Base-by-base conservation (phyloP, 1,140 invertebrate species). In the Muscidifurax raptorellus region DNA sequence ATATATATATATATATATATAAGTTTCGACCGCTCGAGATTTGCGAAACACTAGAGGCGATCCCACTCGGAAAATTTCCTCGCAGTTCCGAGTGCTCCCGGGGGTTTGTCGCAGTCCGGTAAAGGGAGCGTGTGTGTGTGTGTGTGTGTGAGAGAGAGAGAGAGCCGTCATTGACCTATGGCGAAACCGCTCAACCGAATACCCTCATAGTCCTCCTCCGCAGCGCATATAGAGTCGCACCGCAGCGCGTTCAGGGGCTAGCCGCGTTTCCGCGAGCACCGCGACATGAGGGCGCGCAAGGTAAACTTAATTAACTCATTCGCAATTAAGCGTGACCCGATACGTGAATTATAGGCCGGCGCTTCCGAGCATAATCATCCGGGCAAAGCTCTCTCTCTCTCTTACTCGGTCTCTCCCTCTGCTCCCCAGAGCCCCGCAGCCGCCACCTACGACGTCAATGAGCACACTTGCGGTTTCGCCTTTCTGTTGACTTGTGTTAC, bases 281-380 rank as follows among this genome's bases (percentile, higher is more conserved):
- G 76, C 36, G 80, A 83, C 81, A 88, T 83, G 80, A 77, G 84
- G 85, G 84, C 83, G 80, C 84, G 71, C 52, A 87, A 87, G 80
- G 86, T 85, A 88, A 88, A 88, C 88, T 88, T 86, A 88, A 88
- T 89, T 88, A 89, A 88, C 86, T 88, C 86, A 88, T 88, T 88
- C 82, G 84, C 86, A 88, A 88, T 89, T 88, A 88, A 88, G 83
- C 78, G 80, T 82, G 79, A 87, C 79, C 86, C 78, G 85, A 87
- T 88, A 86, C 85, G 86, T 81, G 85, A 89, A 88, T 89, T 88
- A 87, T 88, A 87, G 86, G 78, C 82, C 36, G 4, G 13, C 52
- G 40, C 66, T 84, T 78, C 28, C 67, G 28, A 64, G 47, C 71
- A 75, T 66, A 32, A 71, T 71, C 44, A 74, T 74, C 25, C 25